Percentiles rank a stretch among this genome's conserved stretches.
phyloP scores from a whole-genome alignment of 2,797 vertebrate genomes.

The Ptychobarbus kaznakovi region DNA sequence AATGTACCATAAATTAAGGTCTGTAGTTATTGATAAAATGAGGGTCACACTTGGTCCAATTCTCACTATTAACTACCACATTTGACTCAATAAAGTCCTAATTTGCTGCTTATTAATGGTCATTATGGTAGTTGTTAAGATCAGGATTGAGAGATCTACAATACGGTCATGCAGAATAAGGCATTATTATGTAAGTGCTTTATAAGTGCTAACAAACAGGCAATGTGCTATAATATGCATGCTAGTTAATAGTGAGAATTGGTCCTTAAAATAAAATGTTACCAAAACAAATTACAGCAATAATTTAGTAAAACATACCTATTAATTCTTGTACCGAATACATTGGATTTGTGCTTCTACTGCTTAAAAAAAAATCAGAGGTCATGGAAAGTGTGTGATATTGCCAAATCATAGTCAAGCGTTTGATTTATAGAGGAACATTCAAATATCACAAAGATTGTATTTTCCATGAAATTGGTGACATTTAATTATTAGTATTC shows the following conservation, averaged over 20 bases:
- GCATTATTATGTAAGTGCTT: background rate
- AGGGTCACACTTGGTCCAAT: background rate
- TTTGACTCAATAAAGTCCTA: background rate
- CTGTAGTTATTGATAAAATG: background rate
- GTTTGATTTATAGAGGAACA: background rate
- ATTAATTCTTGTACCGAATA: background rate
- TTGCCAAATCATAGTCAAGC: background rate
- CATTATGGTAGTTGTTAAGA: background rate
- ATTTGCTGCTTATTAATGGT: background rate
- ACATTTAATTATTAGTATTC: constrained; percentile 18
- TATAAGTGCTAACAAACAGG: background rate
- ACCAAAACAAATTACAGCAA: background rate
- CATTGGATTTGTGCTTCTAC: background rate
- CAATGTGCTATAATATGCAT: background rate
- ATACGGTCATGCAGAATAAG: background rate
- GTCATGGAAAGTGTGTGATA: background rate
- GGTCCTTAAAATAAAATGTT: background rate
- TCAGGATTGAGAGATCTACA: background rate
- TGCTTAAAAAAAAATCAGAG: too few species aligned
- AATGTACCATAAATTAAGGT: background rate
- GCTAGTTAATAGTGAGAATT: background rate
- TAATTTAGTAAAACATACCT: background rate
- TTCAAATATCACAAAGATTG: background rate
- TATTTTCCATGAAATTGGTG: constrained; percentile 5
- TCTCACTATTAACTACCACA: background rate